Evolutionary conservation across 2,888 invertebrate species (phyloP).

Genomic region (Lochmaea capreae): DNA sequence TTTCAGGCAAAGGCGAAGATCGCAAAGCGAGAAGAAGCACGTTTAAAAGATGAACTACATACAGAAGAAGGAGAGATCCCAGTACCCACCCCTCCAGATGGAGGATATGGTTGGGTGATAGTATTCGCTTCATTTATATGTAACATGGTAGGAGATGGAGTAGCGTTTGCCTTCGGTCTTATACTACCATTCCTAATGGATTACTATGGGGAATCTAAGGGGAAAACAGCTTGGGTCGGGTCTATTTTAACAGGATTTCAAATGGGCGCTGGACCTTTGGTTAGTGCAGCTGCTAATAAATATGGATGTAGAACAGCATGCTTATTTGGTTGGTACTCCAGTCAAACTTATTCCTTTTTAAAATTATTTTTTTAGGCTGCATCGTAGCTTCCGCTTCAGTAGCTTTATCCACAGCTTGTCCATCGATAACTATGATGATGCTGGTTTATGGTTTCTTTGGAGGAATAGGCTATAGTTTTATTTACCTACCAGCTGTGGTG

Average conservation of each 20-base stretch:
- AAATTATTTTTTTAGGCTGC: constrained; percentile 57
- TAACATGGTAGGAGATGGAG: constrained; percentile 97
- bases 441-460: constrained; percentile 76
- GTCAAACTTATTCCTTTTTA: background rate
- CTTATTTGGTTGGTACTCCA: constrained; percentile 76
- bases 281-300: constrained; percentile 92
- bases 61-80: constrained; percentile 74
- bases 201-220: constrained; percentile 88
- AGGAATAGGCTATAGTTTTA: constrained; percentile 71
- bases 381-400: constrained; percentile 88
- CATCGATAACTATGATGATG: constrained; percentile 89
- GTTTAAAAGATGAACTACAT: constrained; percentile 62
- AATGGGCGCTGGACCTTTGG: constrained; percentile 92
- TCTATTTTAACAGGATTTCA: constrained; percentile 96
- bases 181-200: constrained; percentile 83
- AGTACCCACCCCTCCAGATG: constrained; percentile 89
- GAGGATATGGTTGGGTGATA: constrained; percentile 94
- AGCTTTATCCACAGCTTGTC: constrained; percentile 85
- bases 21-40: constrained; percentile 85
- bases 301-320: constrained; percentile 95
- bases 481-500: constrained; percentile 89
- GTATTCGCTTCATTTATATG: constrained; percentile 97
- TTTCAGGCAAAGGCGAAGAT: constrained; percentile 87
- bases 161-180: constrained; percentile 98
- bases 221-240: constrained; percentile 92